phyloP scores from a whole-genome alignment of 2,797 vertebrate genomes.

The Mormyrus hasselquistii region DNA sequence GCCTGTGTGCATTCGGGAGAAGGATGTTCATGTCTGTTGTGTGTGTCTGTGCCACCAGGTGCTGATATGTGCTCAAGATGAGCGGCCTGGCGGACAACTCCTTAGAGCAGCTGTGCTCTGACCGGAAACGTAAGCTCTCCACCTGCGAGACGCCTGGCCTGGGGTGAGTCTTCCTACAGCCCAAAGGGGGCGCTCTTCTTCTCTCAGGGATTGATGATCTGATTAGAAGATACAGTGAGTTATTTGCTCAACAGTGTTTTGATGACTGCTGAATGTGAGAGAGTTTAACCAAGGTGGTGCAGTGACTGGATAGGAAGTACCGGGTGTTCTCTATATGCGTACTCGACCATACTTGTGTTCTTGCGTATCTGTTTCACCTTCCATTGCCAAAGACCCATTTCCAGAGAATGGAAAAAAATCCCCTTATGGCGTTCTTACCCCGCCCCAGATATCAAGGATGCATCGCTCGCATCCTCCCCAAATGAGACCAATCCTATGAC shows the following conservation, averaged over 20 bases:
- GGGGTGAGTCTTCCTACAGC: slow-evolving; percentile 56
- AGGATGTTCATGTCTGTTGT: too few species aligned
- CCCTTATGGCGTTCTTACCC: neutral
- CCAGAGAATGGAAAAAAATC: neutral
- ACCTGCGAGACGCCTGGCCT: slow-evolving; percentile 82
- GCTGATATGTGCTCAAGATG: slow-evolving; percentile 86
- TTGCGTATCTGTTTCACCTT: neutral
- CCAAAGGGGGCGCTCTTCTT: neutral
- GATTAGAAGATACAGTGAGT: neutral
- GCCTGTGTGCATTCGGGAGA: neutral
- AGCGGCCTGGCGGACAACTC: slow-evolving; percentile 87
- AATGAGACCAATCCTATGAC: neutral
- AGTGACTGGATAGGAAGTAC: neutral
- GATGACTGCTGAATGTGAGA: neutral
- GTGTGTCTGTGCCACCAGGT: slow-evolving; percentile 56
- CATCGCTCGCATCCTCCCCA: neutral
- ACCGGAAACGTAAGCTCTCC: slow-evolving; percentile 90
- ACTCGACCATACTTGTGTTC: neutral
- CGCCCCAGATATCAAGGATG: neutral
- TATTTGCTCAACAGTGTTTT: neutral
- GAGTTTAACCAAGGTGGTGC: neutral
- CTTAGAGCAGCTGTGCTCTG: slow-evolving; percentile 78
- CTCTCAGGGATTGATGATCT: neutral
- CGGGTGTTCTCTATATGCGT: neutral
- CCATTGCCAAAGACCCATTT: neutral